Evolutionary conservation across 2,888 invertebrate species (phyloP).

Genomic region (Scaptomyza reducta): DNA sequence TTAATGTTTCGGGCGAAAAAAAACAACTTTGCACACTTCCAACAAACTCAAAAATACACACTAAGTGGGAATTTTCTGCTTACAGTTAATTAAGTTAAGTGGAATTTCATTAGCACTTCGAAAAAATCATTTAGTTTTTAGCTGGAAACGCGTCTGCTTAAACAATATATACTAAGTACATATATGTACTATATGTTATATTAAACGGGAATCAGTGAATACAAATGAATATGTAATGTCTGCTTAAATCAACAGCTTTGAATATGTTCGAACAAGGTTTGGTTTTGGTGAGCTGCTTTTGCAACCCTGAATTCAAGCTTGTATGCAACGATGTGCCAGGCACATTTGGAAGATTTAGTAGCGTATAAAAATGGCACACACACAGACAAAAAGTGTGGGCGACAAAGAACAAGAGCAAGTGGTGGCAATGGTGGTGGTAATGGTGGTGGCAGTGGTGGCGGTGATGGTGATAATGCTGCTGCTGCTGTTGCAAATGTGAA

Average conservation of each 20-base stretch:
- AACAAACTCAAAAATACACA: neutral
- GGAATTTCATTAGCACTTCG: neutral
- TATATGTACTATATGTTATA: neutral
- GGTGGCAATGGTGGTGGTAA: neutral
- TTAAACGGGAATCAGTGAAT: neutral
- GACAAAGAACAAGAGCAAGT: constrained; percentile 4
- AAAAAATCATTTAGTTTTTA: neutral
- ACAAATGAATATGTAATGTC: neutral
- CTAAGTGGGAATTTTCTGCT: neutral
- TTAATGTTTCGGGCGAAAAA: neutral
- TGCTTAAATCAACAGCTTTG: neutral
- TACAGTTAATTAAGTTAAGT: neutral
- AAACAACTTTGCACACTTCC: neutral
- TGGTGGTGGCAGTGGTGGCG: no score
- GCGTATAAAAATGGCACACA: constrained; percentile 58
- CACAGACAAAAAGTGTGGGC: constrained; percentile 25
- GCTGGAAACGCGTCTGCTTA: neutral
- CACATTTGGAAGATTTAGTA: constrained; percentile 63
- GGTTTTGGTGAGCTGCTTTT: constrained; percentile 5
- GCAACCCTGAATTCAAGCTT: constrained; percentile 31
- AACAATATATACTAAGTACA: no score
- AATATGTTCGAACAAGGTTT: constrained; percentile 1
- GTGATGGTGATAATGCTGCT: neutral
- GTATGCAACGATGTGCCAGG: constrained; percentile 44
- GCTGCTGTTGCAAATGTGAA: constrained; percentile 46